These are phyloP conservation scores for Pterostichus madidus DNA, from an alignment of 2,888 invertebrate genomes.

Conservation along the genomic window DNA sequence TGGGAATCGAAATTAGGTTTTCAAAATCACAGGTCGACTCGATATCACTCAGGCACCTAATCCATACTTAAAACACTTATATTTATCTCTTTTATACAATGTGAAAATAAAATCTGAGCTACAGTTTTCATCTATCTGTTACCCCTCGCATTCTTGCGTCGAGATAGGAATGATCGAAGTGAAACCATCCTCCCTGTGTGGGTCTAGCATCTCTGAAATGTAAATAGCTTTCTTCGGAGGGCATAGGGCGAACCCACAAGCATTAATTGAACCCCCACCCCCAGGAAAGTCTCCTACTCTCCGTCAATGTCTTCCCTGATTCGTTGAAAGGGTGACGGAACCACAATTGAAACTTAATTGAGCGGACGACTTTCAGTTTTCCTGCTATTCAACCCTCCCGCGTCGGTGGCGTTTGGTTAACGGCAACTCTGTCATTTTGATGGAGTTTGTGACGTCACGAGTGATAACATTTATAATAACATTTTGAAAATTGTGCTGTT, in stretches of 20 bases:
- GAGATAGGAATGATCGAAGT: no score
- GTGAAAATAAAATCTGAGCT: no score
- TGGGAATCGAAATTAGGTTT: no score
- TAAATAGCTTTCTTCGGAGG: conserved; percentile 32
- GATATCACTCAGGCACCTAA: no score
- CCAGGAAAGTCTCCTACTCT: not conserved
- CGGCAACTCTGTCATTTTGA: conserved; percentile 43
- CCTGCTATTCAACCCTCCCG: conserved; percentile 37
- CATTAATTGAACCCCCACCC: conserved; percentile 54
- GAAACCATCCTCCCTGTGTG: not conserved
- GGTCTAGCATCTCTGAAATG: conserved; percentile 14
- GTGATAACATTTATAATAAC: conserved; percentile 16
- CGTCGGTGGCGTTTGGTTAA: conserved; percentile 12
- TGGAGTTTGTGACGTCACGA: conserved; percentile 33
- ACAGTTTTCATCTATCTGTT: no score
- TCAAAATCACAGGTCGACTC: no score
- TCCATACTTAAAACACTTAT: no score
- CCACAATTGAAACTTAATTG: conserved; percentile 66
- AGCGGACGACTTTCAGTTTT: conserved; percentile 64
- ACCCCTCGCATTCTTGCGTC: no score
- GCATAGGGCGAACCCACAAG: conserved; percentile 11
- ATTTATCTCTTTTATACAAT: no score
- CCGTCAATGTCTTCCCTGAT: conserved; percentile 23
- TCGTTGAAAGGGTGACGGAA: conserved; percentile 51
- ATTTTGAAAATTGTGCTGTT: conserved; percentile 16